Evolutionary conservation across 2,113 vertebrate species (phyloP), one percentile per base, ranked within the genome.

Genomic region (Puntigrus tetrazona): DNA sequence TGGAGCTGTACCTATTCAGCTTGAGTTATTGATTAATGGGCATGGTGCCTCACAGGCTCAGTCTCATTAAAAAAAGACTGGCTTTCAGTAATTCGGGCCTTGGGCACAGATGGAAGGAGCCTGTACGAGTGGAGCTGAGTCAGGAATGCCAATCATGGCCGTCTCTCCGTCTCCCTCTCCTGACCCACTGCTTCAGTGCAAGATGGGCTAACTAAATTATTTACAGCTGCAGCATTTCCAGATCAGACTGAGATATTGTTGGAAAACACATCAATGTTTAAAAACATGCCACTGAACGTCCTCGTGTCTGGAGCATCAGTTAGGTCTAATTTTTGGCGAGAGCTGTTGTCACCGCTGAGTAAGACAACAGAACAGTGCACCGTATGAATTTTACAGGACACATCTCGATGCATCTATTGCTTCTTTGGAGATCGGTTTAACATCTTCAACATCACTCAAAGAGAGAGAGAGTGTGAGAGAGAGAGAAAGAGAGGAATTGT

Each of bases 201-300:
- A 89, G 90, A 90, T 82, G 87, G 89, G 83, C 82, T 8, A 84
- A 65, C 90, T 93, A 89, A 92, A 94, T 93, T 90, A 93, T 94
- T 92, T 84, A 93, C 61, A 18, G 63, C 80, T 73, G 88, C 90
- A 90, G 91, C 91, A 61, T 89, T 91, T 89, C 91, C 89, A 91
- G 92, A 93, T 93, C 93, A 93, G 91, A 94, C 88, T 85, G 89
- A 91, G 91, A 92, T 91, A 93, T 91, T 90, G 92, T 92, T 93
- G 92, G 86, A 90, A 90, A 91, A 89, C 86, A 79, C 90, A n/a
- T n/a, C n/a, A 94, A 94, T 94, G 91, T 94, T 94, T 94, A 92
- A 94, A 93, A 88, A 90, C 85, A 85, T 92, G 90, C 87, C 91
- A 87, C 90, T 88, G 89, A 92, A 92, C 89, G 87, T 89, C 90